Evolutionary conservation across 1,140 invertebrate genomes (phyloP), one percentile per base, ranked within the genome.

Genomic region (Pogonomyrmex californicus): DNA sequence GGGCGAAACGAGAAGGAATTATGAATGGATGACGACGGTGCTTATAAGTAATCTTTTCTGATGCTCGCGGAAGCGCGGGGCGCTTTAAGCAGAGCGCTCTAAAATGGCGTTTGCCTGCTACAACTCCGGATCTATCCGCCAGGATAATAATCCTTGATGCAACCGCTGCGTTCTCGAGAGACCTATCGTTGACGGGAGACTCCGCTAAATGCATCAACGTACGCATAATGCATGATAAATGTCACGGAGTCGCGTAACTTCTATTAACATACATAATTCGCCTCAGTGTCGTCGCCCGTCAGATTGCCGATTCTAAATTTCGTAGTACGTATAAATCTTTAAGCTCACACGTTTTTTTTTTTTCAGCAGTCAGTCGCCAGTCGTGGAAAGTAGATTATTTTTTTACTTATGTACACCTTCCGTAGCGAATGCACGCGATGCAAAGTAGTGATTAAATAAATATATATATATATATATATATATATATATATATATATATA

Each of bases 1-100:
- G 33, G 23, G 33, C 12, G 58, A 68, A 79, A 86, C 66, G 41
- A 71, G 49, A 71, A n/a, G 23, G 33, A 90, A 90, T 90, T 87
- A 85, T 56, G 56, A 87, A 81, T 81, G 86, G 63, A 49, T 49
- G 56, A 58, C 56, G 33, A 41, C 51, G 62, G 7, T 56, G 38
- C 68, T 36, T 54, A 41, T 41, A 75, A 86, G 54, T 76, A 79
- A 88, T 86, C 54, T 70, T 86, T 70, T 66, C 77, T 65, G 41
- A 23, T 33, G 41, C 66, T 62, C 86, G 14, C 54, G 17, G n/a
- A 49, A 44, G 36, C 44, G 38, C 51, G 36, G 47, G 66, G 36
- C 36, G 63, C 47, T 81, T 81, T 41, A 70, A 68, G 47, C 77
- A 54, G 23, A 23, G 36, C 77, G n/a, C 10, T 41, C 17, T 47